Evolutionary conservation across 2,888 invertebrate genomes (phyloP).

Genomic region (Chorisops tibialis): DNA sequence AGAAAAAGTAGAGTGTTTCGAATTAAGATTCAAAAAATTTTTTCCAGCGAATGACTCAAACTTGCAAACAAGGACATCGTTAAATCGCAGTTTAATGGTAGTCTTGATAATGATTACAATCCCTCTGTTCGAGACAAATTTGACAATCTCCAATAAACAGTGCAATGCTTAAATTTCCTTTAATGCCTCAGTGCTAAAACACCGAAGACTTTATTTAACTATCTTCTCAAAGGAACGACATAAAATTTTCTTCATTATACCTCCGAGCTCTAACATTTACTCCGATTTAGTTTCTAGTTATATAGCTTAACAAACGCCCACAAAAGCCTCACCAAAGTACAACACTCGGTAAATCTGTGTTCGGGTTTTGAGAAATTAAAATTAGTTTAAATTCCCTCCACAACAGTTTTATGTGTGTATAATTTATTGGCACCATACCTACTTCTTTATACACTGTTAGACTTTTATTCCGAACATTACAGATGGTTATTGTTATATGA

Average conservation of each 20-base stretch:
- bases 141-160: too few species aligned
- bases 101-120: too few species aligned
- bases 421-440: slow-evolving; percentile 15
- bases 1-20: too few species aligned
- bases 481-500: slow-evolving; percentile 20
- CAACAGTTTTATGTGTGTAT: slow-evolving; percentile 13
- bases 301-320: neutral
- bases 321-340: neutral
- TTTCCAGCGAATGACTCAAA: too few species aligned
- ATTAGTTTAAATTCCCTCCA: slow-evolving; percentile 15
- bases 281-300: too few species aligned
- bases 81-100: too few species aligned
- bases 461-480: slow-evolving; percentile 20
- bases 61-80: too few species aligned
- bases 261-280: neutral
- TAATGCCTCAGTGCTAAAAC: too few species aligned
- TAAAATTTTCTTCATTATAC: slow-evolving; percentile 6
- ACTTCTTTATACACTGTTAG: slow-evolving; percentile 6
- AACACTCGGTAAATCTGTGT: neutral
- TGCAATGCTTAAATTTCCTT: too few species aligned
- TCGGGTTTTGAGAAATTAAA: neutral
- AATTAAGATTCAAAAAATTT: too few species aligned
- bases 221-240: neutral
- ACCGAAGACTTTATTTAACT: too few species aligned
- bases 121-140: too few species aligned